Evolutionary conservation across 2,888 invertebrate species (phyloP).

Genomic region (Cantharis nigra): DNA sequence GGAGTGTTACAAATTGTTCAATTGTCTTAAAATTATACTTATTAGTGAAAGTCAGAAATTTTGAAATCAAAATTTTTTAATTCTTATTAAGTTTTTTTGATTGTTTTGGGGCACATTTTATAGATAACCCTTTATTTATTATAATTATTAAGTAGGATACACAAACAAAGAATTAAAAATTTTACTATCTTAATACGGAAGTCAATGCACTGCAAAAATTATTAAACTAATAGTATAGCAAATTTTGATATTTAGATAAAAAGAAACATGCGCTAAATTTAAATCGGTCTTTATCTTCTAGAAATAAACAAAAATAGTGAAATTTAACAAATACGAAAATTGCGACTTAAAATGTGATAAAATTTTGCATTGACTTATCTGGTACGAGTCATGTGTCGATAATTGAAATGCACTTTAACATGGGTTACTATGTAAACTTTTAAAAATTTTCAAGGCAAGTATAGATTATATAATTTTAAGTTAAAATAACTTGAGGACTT

Average conservation of each 20-base stretch:
- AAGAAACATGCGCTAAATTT: neutral
- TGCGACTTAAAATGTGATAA: neutral
- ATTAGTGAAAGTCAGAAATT: no score
- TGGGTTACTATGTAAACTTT: neutral
- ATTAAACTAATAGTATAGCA: neutral
- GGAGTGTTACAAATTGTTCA: no score
- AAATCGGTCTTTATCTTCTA: neutral
- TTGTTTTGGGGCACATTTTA: constrained; percentile 8
- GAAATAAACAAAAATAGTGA: neutral
- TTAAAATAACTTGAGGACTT: neutral
- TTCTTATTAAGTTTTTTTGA: neutral
- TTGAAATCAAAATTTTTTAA: neutral
- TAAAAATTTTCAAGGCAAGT: neutral
- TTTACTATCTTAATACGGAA: constrained; percentile 2
- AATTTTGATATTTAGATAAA: neutral
- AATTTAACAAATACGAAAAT: neutral
- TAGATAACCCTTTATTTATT: constrained; percentile 13
- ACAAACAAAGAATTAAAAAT: constrained; percentile 12
- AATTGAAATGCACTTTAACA: neutral
- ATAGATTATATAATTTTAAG: neutral
- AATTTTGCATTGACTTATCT: neutral
- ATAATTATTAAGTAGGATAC: constrained; percentile 5
- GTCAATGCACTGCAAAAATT: constrained; percentile 18
- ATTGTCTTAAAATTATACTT: no score
- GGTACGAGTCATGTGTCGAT: neutral